Conservation (phyloP, 2,113 vertebrate species). For the Meriones unguiculatus region DNA sequence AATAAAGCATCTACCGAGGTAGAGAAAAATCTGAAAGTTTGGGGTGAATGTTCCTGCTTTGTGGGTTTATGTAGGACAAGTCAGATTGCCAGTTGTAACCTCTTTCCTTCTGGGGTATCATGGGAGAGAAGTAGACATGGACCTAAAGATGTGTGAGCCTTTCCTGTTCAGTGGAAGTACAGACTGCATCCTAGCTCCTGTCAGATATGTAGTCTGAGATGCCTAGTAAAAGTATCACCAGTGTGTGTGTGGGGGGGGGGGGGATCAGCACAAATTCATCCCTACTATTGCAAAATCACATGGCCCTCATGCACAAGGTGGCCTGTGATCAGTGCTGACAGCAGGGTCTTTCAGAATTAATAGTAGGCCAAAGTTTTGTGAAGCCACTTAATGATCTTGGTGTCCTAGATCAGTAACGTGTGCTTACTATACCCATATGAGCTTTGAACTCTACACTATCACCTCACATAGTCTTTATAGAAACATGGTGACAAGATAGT, state of each 20-base stretch:
- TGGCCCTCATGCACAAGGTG: neutral
- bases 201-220: no score
- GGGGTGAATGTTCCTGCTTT: neutral
- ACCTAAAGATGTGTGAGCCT: neutral
- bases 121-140: neutral
- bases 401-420: neutral
- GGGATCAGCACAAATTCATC: neutral
- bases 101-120: neutral
- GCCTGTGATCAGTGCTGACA: neutral
- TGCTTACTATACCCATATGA: neutral
- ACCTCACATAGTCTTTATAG: neutral
- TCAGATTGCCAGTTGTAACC: neutral
- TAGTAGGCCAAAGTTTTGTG: neutral
- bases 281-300: neutral
- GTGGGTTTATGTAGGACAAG: neutral
- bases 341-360: neutral
- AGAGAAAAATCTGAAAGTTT: neutral
- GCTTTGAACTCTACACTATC: neutral
- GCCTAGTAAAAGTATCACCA: neutral
- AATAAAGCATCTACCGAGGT: neutral
- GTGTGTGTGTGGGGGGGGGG: neutral
- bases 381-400: neutral
- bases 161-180: neutral
- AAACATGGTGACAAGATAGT: neutral
- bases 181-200: neutral